Evolutionary conservation across 2,888 invertebrate genomes (phyloP).

Genomic region (Cabera pusaria): DNA sequence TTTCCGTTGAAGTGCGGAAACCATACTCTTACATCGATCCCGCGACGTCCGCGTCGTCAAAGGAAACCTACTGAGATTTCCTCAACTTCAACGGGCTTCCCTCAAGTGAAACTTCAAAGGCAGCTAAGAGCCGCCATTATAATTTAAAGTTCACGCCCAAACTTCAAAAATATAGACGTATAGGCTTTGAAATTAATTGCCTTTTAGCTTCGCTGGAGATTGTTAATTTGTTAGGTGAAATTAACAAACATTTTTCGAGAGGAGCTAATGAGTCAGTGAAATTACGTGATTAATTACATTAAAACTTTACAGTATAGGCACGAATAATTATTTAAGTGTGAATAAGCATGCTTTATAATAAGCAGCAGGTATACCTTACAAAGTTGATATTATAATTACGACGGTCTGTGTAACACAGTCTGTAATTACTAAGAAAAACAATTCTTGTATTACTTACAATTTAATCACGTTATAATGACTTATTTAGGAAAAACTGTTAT

Average conservation of each 20-base stretch:
- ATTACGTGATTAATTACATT: no score
- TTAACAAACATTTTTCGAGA: slow-evolving; percentile 2
- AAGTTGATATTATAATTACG: not conserved
- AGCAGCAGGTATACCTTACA: no score
- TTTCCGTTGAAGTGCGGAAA: slow-evolving; percentile 26
- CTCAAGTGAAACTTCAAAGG: slow-evolving; percentile 24
- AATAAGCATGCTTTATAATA: no score
- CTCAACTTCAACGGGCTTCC: slow-evolving; percentile 23
- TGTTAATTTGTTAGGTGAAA: slow-evolving; percentile 11
- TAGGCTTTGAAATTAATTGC: slow-evolving; percentile 17
- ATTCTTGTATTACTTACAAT: no score
- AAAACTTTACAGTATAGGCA: no score
- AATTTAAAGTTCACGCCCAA: slow-evolving; percentile 19
- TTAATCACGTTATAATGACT: no score
- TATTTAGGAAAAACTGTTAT: no score
- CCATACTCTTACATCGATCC: slow-evolving; percentile 27
- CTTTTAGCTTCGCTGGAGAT: slow-evolving; percentile 12
- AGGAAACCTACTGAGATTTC: slow-evolving; percentile 29
- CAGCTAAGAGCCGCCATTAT: slow-evolving; percentile 20
- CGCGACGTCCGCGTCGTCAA: slow-evolving; percentile 20
- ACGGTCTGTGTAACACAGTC: no score
- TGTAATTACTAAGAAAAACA: no score
- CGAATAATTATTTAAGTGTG: no score
- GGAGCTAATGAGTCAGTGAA: not conserved
- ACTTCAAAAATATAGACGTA: slow-evolving; percentile 13